These are phyloP conservation scores for Apocrypta bakeri DNA, from an alignment of 1,140 invertebrate species.

Conservation along the genomic window DNA sequence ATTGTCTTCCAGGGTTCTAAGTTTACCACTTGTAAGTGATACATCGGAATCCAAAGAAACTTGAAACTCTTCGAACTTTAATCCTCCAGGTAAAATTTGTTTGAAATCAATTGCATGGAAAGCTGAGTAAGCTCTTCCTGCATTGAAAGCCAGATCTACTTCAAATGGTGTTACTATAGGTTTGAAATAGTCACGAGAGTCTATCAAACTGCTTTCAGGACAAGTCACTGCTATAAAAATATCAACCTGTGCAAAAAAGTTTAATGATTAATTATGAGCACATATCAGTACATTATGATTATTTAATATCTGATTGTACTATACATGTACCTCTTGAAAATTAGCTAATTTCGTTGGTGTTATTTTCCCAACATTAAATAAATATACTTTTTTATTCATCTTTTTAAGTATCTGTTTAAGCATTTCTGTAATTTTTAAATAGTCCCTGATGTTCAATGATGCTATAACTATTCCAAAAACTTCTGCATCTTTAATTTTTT, in stretches of 20 bases:
- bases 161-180: slow-evolving; percentile 95
- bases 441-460: slow-evolving; percentile 88
- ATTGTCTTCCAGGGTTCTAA: slow-evolving; percentile 72
- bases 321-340: slow-evolving; percentile 82
- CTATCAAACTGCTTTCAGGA: slow-evolving; percentile 89
- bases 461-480: slow-evolving; percentile 92
- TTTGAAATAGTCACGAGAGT: slow-evolving; percentile 90
- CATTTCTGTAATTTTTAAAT: slow-evolving; percentile 84
- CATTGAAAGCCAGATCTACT: slow-evolving; percentile 90
- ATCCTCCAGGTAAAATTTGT: slow-evolving; percentile 81
- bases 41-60: slow-evolving; percentile 75
- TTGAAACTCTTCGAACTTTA: slow-evolving; percentile 73
- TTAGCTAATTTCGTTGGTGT: slow-evolving; percentile 95
- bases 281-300: background rate
- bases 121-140: slow-evolving; percentile 76
- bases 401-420: slow-evolving; percentile 83
- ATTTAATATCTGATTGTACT: background rate
- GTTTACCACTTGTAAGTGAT: slow-evolving; percentile 81
- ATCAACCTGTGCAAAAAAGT: slow-evolving; percentile 82
- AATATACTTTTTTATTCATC: slow-evolving; percentile 89
- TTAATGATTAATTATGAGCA: background rate
- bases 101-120: slow-evolving; percentile 86
- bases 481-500: slow-evolving; percentile 91
- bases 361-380: slow-evolving; percentile 93
- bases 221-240: slow-evolving; percentile 93